Conservation (phyloP, 2,113 vertebrate species). For the Nesospiza acunhae region DNA sequence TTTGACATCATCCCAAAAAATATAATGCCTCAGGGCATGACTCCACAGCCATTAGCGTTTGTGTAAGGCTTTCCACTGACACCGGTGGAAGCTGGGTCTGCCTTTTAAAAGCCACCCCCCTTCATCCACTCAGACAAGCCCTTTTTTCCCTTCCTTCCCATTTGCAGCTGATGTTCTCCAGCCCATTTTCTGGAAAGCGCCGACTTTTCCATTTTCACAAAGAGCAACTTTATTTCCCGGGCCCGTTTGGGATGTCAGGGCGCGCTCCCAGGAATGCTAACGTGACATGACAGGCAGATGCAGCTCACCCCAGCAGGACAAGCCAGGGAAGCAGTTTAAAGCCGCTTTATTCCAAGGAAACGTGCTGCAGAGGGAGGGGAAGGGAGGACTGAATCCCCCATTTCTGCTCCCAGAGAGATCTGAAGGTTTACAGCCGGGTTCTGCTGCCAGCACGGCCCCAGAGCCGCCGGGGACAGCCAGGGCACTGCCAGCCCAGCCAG, state of each 20-base stretch:
- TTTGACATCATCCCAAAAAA: constrained; percentile 61
- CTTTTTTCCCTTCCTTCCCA: background rate
- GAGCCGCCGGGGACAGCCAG: fast-evolving
- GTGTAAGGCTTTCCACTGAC: constrained; percentile 34
- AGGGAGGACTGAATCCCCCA: background rate
- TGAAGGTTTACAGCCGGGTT: background rate
- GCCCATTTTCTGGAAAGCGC: constrained; percentile 50
- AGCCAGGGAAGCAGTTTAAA: constrained; percentile 22
- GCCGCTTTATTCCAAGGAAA: constrained; percentile 42
- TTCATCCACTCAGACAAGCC: constrained; percentile 46
- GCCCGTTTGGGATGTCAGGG: constrained; percentile 28
- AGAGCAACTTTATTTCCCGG: constrained; percentile 45
- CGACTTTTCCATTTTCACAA: constrained; percentile 62
- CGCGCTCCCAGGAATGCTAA: constrained; percentile 41
- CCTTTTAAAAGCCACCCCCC: constrained; percentile 53
- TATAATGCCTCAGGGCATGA: constrained; percentile 55
- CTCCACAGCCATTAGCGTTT: constrained; percentile 56
- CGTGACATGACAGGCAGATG: constrained; percentile 61
- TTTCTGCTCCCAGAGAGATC: background rate
- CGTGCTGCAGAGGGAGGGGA: background rate
- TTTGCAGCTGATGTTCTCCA: constrained; percentile 55
- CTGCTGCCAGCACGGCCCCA: background rate
- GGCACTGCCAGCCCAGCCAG: background rate
- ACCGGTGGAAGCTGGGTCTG: constrained; percentile 27
- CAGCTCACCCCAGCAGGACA: constrained; percentile 18